Conservation (phyloP, 2,888 invertebrate genomes). For the Caenorhabditis sp. region DNA sequence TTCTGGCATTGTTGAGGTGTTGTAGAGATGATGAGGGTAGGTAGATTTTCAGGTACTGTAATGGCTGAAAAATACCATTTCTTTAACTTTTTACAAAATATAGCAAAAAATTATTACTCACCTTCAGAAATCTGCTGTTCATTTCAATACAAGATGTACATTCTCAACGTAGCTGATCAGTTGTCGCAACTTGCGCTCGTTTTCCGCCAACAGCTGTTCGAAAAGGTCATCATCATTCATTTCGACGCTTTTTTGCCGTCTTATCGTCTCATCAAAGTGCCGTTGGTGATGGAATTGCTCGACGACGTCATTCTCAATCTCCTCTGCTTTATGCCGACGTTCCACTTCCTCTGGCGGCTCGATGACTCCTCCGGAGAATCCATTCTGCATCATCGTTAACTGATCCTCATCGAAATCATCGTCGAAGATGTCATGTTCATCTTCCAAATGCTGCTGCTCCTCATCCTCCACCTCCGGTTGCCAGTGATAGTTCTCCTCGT, state of each 20-base stretch:
- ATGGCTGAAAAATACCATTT: not conserved
- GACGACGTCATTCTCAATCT: constrained; percentile 1
- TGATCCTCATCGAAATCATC: constrained; percentile 25
- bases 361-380: constrained; percentile 34
- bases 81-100: not conserved
- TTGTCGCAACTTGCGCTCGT: constrained; percentile 45
- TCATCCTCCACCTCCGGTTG: not conserved
- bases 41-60: too few relatives aligned
- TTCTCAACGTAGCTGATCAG: constrained; percentile 47
- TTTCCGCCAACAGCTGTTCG: constrained; percentile 59
- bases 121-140: constrained; percentile 22
- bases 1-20: not conserved
- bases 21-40: too few relatives aligned
- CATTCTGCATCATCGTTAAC: constrained; percentile 25
- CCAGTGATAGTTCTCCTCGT: constrained; percentile 20
- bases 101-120: constrained; percentile 18
- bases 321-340: constrained; percentile 2
- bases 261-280: constrained; percentile 27
- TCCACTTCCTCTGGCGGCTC: constrained; percentile 20
- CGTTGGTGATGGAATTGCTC: not conserved
- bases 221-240: constrained; percentile 46
- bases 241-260: constrained; percentile 33
- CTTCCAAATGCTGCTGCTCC: not conserved
- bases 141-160: constrained; percentile 34
- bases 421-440: constrained; percentile 3